A percentile compares a stretch with the other conserved stretches of the same genome.
Conservation (phyloP, 2,888 invertebrate species). For the Chrysotoxum bicinctum region DNA sequence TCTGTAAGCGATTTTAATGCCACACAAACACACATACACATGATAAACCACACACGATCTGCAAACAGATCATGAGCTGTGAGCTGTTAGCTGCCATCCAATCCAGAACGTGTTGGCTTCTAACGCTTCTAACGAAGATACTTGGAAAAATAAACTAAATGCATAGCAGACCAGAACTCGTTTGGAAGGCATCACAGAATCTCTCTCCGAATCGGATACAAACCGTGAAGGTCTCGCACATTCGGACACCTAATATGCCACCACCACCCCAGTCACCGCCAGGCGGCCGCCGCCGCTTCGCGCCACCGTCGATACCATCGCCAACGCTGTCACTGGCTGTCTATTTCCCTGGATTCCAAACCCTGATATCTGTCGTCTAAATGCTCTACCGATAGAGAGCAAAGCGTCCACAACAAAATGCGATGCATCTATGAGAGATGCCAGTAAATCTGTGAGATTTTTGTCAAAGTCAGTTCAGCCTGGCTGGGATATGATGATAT, state of each 20-base stretch:
- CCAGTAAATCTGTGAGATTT: conserved; percentile 44
- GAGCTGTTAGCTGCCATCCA: conserved; percentile 39
- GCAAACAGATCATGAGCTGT: conserved; percentile 46
- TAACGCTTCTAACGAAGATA: conserved; percentile 35
- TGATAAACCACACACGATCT: conserved; percentile 56
- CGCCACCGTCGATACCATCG: neutral
- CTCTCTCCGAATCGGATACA: conserved; percentile 55
- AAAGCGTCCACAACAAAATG: conserved; percentile 1
- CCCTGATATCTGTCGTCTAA: conserved; percentile 52
- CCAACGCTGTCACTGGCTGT: conserved; percentile 31
- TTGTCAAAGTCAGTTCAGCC: conserved; percentile 54
- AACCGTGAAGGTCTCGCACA: conserved; percentile 71
- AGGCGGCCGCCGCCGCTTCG: neutral
- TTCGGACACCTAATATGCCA: conserved; percentile 70
- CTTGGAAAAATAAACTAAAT: neutral
- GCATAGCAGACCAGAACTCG: conserved; percentile 42
- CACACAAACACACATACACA: conserved; percentile 1
- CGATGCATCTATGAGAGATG: conserved; percentile 28
- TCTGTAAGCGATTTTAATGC: conserved; percentile 27
- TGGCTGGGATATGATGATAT: neutral
- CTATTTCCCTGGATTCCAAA: conserved; percentile 50
- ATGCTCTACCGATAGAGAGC: conserved; percentile 37
- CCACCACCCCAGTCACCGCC: conserved; percentile 46
- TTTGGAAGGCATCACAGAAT: conserved; percentile 39
- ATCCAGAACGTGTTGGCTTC: conserved; percentile 49